Conservation (phyloP, 2,888 invertebrate genomes). For the Torymus auratus region DNA sequence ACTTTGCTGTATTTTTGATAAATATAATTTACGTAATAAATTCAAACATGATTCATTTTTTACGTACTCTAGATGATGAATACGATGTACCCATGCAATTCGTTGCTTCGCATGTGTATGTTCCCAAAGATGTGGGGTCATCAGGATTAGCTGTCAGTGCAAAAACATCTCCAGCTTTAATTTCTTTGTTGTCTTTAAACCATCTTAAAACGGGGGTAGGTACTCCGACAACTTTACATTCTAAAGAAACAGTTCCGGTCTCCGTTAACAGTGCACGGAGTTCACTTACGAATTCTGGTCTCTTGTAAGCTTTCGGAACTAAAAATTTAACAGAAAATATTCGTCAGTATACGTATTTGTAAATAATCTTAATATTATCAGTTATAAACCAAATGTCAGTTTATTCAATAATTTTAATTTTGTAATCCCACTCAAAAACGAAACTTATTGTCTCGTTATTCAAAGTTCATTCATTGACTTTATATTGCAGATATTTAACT, state of each 20-base stretch:
- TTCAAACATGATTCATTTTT: too few relatives aligned
- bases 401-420: too few relatives aligned
- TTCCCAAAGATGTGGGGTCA: conserved; percentile 91
- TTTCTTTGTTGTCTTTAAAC: conserved; percentile 92
- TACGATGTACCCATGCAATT: conserved; percentile 93
- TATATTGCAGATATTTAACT: too few relatives aligned
- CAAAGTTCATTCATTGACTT: too few relatives aligned
- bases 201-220: conserved; percentile 87
- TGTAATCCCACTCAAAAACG: too few relatives aligned
- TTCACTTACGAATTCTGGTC: conserved; percentile 91
- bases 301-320: conserved; percentile 93
- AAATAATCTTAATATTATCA: too few relatives aligned
- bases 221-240: conserved; percentile 94
- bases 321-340: conserved; percentile 57
- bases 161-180: conserved; percentile 93
- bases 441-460: too few relatives aligned
- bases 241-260: conserved; percentile 92
- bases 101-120: conserved; percentile 91
- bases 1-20: too few relatives aligned
- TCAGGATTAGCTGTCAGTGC: conserved; percentile 90
- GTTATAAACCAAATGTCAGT: too few relatives aligned
- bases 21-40: too few relatives aligned
- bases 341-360: not conserved
- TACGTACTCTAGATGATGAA: conserved; percentile 84
- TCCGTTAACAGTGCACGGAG: conserved; percentile 89